Evolutionary conservation across 2,797 vertebrate species (phyloP).

Genomic region (Centropyge bicolor): DNA sequence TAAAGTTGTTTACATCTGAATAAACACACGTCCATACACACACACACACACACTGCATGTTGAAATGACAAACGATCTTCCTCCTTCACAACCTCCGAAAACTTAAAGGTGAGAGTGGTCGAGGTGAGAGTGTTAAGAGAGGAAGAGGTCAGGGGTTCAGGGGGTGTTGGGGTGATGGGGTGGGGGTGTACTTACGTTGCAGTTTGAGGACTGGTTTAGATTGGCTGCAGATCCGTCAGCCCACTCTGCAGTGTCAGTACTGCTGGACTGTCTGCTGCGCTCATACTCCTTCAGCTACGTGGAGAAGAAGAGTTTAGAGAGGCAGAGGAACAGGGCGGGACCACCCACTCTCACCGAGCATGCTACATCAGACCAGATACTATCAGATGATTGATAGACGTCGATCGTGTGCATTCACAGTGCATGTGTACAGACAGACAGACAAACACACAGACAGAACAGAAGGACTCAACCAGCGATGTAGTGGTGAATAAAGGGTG

Average conservation of each 20-base stretch:
- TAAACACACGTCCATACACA: slow-evolving; percentile 28
- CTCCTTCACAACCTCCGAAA: slow-evolving; percentile 32
- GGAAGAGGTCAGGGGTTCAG: slow-evolving; percentile 29
- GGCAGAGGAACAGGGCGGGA: slow-evolving; percentile 72
- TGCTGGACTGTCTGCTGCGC: slow-evolving; percentile 91
- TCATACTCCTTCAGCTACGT: slow-evolving; percentile 99
- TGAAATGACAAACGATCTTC: not conserved
- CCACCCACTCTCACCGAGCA: slow-evolving; percentile 69
- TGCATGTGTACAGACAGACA: slow-evolving; percentile 20
- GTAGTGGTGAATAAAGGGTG: slow-evolving; percentile 18
- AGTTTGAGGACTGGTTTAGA: slow-evolving; percentile 94
- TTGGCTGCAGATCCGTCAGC: slow-evolving; percentile 90
- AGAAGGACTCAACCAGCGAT: slow-evolving; percentile 37
- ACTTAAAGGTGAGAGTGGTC: slow-evolving; percentile 54
- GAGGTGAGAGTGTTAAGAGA: slow-evolving; percentile 53
- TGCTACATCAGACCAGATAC: slow-evolving; percentile 32
- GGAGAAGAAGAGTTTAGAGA: slow-evolving; percentile 89
- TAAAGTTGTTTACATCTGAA: not conserved
- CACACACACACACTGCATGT: no score
- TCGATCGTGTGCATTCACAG: slow-evolving; percentile 30
- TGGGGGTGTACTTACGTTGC: slow-evolving; percentile 91
- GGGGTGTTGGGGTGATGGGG: slow-evolving; percentile 10
- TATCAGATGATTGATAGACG: slow-evolving; percentile 6
- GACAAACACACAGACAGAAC: slow-evolving; percentile 18
- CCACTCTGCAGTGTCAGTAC: slow-evolving; percentile 91